These are phyloP conservation scores for Epinephelus coioides DNA, from an alignment of 2,797 vertebrate species.

Conservation along the genomic window DNA sequence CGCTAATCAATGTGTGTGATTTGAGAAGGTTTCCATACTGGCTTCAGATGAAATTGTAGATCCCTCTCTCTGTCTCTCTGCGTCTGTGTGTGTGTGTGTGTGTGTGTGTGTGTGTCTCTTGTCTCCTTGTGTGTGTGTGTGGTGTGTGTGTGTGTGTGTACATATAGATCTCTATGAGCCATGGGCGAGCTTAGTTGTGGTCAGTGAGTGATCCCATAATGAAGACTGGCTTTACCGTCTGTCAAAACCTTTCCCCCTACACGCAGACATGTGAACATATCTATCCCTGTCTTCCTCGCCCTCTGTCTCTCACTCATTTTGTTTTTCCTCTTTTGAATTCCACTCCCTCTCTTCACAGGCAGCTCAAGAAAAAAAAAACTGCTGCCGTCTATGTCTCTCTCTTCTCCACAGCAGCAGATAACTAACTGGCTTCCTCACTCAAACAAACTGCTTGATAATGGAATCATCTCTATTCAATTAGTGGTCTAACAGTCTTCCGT, in stretches of 20 bases:
- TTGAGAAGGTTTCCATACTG: conserved; percentile 29
- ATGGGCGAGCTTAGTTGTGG: conserved; percentile 62
- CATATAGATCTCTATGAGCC: conserved; percentile 42
- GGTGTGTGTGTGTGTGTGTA: conserved; percentile 36
- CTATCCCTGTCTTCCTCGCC: background rate
- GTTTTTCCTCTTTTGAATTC: background rate
- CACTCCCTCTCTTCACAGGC: background rate
- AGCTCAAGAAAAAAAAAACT: conserved; percentile 4
- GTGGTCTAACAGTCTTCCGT: conserved; percentile 71
- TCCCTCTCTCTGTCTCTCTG: background rate
- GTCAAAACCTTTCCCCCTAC: conserved; percentile 57
- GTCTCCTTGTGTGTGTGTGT: conserved; percentile 18
- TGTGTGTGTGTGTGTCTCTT: conserved; percentile 30
- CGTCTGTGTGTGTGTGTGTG: background rate
- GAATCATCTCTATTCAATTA: conserved; percentile 83
- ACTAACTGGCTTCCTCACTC: conserved; percentile 76
- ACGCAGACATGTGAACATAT: conserved; percentile 1
- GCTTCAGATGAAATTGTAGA: conserved; percentile 1
- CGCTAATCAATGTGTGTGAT: conserved; percentile 54
- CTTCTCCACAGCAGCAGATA: conserved; percentile 69
- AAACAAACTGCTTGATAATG: conserved; percentile 82
- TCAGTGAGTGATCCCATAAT: conserved; percentile 70
- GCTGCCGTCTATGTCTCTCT: conserved; percentile 20
- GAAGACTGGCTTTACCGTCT: conserved; percentile 44
- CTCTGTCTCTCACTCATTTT: background rate